Evolutionary conservation across 2,113 vertebrate species (phyloP).

Genomic region (Microcebus griseorufus): DNA sequence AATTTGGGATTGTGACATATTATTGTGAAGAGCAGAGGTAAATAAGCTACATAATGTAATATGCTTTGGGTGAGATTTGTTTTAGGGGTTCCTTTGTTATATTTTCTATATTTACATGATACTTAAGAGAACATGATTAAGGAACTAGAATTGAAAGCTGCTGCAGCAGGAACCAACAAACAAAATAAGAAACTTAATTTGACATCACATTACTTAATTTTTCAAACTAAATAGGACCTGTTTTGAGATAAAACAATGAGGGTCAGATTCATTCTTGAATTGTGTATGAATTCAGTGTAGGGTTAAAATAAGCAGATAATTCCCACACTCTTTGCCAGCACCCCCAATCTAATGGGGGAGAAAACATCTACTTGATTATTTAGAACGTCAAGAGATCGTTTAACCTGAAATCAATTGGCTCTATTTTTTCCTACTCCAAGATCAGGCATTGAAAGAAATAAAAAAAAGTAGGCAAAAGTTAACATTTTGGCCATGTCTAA

Average conservation of each 20-base stretch:
- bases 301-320: background rate
- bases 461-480: background rate
- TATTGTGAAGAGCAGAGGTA: background rate
- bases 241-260: background rate
- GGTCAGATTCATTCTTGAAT: background rate
- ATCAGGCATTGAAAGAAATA: background rate
- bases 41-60: background rate
- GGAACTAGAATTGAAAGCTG: background rate
- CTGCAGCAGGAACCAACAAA: background rate
- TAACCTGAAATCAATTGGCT: background rate
- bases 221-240: background rate
- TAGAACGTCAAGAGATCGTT: background rate
- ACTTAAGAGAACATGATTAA: background rate
- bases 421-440: background rate
- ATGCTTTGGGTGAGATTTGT: background rate
- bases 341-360: accelerated
- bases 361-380: background rate
- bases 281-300: background rate
- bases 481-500: background rate
- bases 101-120: background rate
- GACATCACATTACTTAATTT: background rate
- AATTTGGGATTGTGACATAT: conserved; percentile 37
- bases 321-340: background rate
- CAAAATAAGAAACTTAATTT: background rate
- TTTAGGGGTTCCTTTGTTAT: background rate